Evolutionary conservation across 2,888 invertebrate species (phyloP), one percentile per base, ranked within the genome.

Genomic region (Epistrophe grossulariae): DNA sequence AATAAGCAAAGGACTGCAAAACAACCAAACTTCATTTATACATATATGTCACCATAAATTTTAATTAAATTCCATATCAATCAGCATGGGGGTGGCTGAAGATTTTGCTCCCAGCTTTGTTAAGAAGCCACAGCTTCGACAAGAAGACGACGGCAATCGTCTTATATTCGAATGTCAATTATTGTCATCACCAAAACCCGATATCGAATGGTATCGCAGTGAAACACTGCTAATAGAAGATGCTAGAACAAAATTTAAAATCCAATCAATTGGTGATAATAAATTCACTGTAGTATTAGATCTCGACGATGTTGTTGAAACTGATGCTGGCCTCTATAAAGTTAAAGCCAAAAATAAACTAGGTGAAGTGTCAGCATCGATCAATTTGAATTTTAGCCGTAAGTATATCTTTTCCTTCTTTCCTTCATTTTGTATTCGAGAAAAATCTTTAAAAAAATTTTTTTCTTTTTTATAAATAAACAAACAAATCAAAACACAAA

Each of bases 41-140:
- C n/a, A n/a, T n/a, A n/a, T 85, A 82, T 87, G 85, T 78, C 81
- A 85, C 70, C 77, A 11, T 43, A 68, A 73, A 62, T 64, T 59
- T 74, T 74, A 64, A 82, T 79, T 66, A 66, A 82, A 76, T 59
- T 79, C 78, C 59, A 74, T 60, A 48, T 48, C 10, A 79, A 59
- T 90, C 90, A 91, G 90, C 90, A 93, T 93, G 93, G 93, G 93
- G 90, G 92, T 93, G 91, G 92, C 92, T 90, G 98, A 98, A 94
- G 98, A 98, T 94, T 97, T 98, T 94, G 98, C 99, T 94, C 99
- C 99, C 93, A 98, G 98, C 95, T 99, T 99, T 95, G 98, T 98
- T 90, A 98, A 98, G 94, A 99, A 99, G 96, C 99, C 99, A 89
- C 97, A 98, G 93, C 95, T 99, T 91, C 95, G 98, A 90, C 98